These are phyloP conservation scores for Lutjanus erythropterus DNA, from an alignment of 2,113 vertebrate genomes.

Conservation along the genomic window DNA sequence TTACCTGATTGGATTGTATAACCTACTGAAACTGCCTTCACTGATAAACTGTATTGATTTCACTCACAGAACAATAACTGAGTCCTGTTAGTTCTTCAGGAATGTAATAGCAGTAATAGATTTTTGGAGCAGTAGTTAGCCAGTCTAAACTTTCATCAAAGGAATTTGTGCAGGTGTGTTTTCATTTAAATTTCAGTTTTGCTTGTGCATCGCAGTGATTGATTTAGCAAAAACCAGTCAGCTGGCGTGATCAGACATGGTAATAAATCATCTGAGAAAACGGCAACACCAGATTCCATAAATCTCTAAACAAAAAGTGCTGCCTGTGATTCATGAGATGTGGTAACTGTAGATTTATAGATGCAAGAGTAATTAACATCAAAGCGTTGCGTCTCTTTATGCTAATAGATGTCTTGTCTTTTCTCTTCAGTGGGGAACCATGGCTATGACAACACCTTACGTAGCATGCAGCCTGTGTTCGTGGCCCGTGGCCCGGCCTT, in stretches of 20 bases:
- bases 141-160: slow-evolving; percentile 16
- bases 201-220: slow-evolving; percentile 20
- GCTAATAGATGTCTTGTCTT: slow-evolving; percentile 11
- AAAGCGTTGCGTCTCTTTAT: neutral
- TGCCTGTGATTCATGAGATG: slow-evolving; percentile 1
- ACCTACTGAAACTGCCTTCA: neutral
- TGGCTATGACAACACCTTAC: slow-evolving; percentile 90
- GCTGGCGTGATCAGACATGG: neutral
- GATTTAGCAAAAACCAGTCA: slow-evolving; percentile 28
- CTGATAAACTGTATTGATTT: slow-evolving; percentile 31
- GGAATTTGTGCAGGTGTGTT: slow-evolving; percentile 21
- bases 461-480: slow-evolving; percentile 94
- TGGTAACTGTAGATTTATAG: neutral
- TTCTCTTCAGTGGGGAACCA: slow-evolving; percentile 91
- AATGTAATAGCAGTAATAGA: neutral
- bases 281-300: slow-evolving; percentile 7
- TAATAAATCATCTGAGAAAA: slow-evolving; percentile 35
- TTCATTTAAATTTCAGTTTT: slow-evolving; percentile 32
- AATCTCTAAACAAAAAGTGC: slow-evolving; percentile 26
- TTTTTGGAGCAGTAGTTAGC: slow-evolving; percentile 12
- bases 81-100: neutral
- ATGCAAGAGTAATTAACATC: slow-evolving; percentile 5
- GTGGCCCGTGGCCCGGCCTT: slow-evolving; percentile 92
- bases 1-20: neutral
- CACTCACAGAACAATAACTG: neutral